These are phyloP conservation scores for Aegotheles bennettii DNA, from an alignment of 2,113 vertebrate species.

Conservation along the genomic window DNA sequence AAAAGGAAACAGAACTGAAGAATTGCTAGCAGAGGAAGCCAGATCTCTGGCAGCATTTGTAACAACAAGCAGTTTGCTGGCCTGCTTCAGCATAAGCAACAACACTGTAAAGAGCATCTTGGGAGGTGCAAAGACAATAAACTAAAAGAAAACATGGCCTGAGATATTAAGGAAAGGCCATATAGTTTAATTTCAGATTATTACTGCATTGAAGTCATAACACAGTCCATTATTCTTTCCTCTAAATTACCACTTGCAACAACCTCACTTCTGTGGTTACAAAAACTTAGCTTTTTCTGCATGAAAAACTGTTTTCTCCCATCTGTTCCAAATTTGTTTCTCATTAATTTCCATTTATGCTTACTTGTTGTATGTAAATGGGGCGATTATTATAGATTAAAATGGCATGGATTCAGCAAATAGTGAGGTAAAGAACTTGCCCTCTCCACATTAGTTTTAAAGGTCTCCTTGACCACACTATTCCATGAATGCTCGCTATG, in stretches of 20 bases:
- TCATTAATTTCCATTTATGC: slow-evolving; percentile 36
- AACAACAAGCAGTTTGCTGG: background rate
- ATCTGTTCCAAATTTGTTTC: background rate
- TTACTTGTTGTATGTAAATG: background rate
- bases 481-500: background rate
- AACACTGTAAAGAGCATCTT: background rate
- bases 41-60: background rate
- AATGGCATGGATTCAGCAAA: background rate
- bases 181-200: background rate
- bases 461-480: background rate
- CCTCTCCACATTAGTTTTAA: background rate
- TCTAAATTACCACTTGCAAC: background rate
- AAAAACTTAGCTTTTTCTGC: background rate
- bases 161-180: background rate
- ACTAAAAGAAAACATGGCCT: background rate
- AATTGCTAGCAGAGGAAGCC: background rate
- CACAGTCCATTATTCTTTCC: background rate
- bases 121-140: background rate
- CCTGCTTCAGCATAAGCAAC: background rate
- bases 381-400: background rate
- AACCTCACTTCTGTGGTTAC: background rate
- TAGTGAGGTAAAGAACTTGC: background rate
- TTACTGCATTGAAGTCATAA: background rate
- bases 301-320: background rate
- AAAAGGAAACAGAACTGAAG: background rate